Evolutionary conservation across 1,140 invertebrate genomes (phyloP), one percentile per base, ranked within the genome.

Genomic region (Campoletis sonorensis): DNA sequence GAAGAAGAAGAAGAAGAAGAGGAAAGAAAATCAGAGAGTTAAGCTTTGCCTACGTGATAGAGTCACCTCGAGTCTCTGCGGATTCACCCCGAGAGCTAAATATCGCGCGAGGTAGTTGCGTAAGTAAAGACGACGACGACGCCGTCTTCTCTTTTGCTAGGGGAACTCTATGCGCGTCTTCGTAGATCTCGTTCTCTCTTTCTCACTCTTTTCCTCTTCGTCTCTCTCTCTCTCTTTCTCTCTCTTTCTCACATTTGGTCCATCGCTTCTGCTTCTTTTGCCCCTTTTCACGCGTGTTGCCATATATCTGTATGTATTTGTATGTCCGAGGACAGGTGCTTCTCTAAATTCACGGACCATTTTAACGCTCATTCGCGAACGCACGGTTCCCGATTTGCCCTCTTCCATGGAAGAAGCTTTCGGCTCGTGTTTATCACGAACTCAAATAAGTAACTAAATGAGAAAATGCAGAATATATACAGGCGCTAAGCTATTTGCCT

Each of bases 61-160:
- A 77, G 67, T 54, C 64, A 54, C 21, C 58, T 81, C 54, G 51
- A 40, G 61, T 77, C 77, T 81, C 79, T 83, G 84, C 81, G 76
- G 76, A 83, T 84, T 82, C 70, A 83, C 83, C 78, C 80, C 84
- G 85, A 87, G 84, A 87, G 85, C 88, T 91, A 90, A 89, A 90
- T 87, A 89, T 89, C 86, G 86, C 84, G 73, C 75, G 79, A 83
- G 83, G 85, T 82, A 81, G 81, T 89, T 89, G 86, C 88, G 85
- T 88, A 91, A 89, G 84, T 86, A 76, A 71, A 45, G 79, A 73
- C 45, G 33, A 37, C 70, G 71, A 54, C 5, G 51, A 1, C 16
- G 51, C 11, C 49, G 49, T 16, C 49, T 13, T 67, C 26, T 58
- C 16, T 51, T 37, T 33, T 27, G 45, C 51, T 71, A 70, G 75